Evolutionary conservation across 2,888 invertebrate species (phyloP), one percentile per base, ranked within the genome.

Genomic region (Nomada fucata): DNA sequence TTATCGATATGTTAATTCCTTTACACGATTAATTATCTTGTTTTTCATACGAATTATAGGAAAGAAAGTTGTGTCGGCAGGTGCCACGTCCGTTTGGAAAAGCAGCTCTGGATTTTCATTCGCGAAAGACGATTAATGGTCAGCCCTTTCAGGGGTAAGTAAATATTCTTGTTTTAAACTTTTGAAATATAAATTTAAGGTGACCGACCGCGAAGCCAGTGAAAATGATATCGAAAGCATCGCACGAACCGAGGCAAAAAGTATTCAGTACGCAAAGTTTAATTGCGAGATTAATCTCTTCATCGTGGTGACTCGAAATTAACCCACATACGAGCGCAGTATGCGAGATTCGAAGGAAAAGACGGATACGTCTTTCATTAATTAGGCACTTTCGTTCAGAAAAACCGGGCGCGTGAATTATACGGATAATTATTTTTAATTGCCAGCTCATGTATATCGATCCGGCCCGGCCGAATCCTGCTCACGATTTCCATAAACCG

Each of bases 381-480:
- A 85, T 86, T 86, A 73, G 68, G 67, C 15, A 71, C 68, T 79
- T 85, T 83, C 85, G 64, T 72, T 36, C 23, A 57, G 79, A 74
- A 71, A 83, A 85, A 88, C 76, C 13, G 47, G 23, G 23, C 13
- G 52, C 59, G 69, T 76, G 71, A 76, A 72, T 76, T 69, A 76
- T 68, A 11, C 82, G 76, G 47, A 36, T 69, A 63, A 82, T 82
- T 82, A 81, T 57, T 53, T 23, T 60, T 76, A 81, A 81, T 81
- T 82, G 69, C 60, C 18, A 11, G 15, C 52, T 69, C 68, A 20
- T 82, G 64, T 60, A 69, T 82, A 69, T 72, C 44, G 44, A 23
- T 67, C 57, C 7, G 47, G 36, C 29, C 10, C 18, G 15, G 10
- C n/a, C 55, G 74, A 44, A 53, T 42, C 57, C 26, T 50, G 20